Evolutionary conservation across 2,797 vertebrate species (phyloP).

Genomic region (Chelon auratus): DNA sequence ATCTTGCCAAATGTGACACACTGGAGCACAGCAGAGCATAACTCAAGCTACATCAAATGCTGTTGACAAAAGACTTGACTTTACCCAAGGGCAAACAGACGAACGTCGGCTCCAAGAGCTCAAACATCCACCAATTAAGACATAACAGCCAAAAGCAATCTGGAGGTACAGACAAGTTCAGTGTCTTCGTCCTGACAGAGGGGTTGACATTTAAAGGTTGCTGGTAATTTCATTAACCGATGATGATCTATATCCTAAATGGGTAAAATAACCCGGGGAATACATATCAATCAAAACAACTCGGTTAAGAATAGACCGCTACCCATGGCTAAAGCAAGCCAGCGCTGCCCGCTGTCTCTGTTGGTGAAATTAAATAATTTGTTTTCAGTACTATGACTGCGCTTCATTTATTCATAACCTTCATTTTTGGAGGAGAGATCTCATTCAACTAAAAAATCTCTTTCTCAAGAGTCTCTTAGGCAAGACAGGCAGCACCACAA

Average conservation of each 20-base stretch:
- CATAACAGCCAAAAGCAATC: conserved; percentile 18
- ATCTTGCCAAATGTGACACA: conserved; percentile 81
- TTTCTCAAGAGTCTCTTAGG: too few relatives aligned
- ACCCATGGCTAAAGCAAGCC: conserved; percentile 17
- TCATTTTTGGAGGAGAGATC: too few relatives aligned
- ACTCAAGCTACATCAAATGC: conserved; percentile 70
- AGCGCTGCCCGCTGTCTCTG: not conserved
- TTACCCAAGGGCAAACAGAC: conserved; percentile 60
- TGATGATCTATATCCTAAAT: conserved; percentile 8
- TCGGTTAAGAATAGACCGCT: conserved; percentile 4
- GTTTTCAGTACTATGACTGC: too few relatives aligned
- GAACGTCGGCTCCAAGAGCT: conserved; percentile 25
- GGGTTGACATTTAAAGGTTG: conserved; percentile 35
- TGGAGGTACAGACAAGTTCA: not conserved
- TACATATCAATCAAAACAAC: conserved; percentile 6
- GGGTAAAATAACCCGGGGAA: not conserved
- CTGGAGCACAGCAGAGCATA: conserved; percentile 73
- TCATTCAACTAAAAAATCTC: too few relatives aligned
- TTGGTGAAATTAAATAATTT: not conserved
- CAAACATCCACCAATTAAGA: conserved; percentile 49
- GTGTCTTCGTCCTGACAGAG: conserved; percentile 17
- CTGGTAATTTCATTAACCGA: conserved; percentile 14
- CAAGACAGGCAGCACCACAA: too few relatives aligned
- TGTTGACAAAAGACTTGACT: conserved; percentile 63
- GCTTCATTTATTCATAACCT: too few relatives aligned